Evolutionary conservation across 1,140 invertebrate species (phyloP).

Genomic region (Tetraneura akinire): DNA sequence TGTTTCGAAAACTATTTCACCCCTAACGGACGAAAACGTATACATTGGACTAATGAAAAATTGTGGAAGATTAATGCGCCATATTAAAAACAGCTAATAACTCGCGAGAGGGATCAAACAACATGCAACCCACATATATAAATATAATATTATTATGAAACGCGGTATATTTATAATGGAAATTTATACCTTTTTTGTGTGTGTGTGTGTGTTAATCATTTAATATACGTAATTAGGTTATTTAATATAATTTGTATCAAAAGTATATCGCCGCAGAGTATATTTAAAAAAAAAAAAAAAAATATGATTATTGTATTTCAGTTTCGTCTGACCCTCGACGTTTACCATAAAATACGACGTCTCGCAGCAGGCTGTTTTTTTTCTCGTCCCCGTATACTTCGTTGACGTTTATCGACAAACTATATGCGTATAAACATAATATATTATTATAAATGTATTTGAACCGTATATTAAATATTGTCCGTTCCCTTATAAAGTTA

Average conservation of each 20-base stretch:
- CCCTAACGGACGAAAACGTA: slow-evolving; percentile 12
- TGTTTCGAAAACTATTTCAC: background rate
- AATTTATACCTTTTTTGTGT: slow-evolving; percentile 40
- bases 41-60: slow-evolving; percentile 23
- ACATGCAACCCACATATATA: slow-evolving; percentile 21
- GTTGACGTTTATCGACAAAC: slow-evolving; percentile 9
- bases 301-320: slow-evolving; percentile 1
- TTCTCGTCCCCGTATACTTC: background rate
- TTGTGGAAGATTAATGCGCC: slow-evolving; percentile 27
- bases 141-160: background rate
- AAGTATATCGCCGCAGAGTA: background rate
- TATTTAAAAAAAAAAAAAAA: too few relatives aligned
- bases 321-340: background rate
- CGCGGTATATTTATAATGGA: background rate
- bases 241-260: slow-evolving; percentile 5
- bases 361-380: slow-evolving; percentile 9
- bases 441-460: too few relatives aligned
- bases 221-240: slow-evolving; percentile 38
- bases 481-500: too few relatives aligned
- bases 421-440: background rate
- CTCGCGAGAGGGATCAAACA: slow-evolving; percentile 26
- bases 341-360: slow-evolving; percentile 8
- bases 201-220: too few relatives aligned
- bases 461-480: too few relatives aligned
- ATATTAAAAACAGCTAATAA: slow-evolving; percentile 23